A percentile compares a stretch with the other conserved stretches of the same genome.
Evolutionary conservation across 2,113 vertebrate species (phyloP).

Genomic region (Urocitellus parryii): DNA sequence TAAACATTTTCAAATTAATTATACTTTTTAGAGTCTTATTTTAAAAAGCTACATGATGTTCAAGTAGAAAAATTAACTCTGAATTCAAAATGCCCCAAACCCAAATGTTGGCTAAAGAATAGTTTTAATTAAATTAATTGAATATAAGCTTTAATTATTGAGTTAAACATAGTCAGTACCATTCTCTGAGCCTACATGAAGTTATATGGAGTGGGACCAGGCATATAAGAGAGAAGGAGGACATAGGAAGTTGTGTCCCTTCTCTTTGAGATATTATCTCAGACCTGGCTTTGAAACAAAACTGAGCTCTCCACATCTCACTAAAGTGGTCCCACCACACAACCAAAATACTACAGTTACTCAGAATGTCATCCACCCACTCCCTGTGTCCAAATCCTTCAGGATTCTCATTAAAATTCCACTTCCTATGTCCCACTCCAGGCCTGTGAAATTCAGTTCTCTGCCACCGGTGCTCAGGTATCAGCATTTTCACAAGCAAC

Average conservation of each 20-base stretch:
- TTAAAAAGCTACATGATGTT: constrained; percentile 39
- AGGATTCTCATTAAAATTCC: not conserved
- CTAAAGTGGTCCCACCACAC: not conserved
- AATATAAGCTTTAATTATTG: constrained; percentile 9
- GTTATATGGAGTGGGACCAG: not conserved
- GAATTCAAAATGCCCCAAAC: constrained; percentile 54
- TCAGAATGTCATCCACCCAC: not conserved
- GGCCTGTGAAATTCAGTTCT: not conserved
- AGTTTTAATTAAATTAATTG: not conserved
- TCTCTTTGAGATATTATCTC: not conserved
- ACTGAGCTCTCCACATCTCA: not conserved
- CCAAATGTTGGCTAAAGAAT: constrained; percentile 34
- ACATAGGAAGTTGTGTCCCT: not conserved
- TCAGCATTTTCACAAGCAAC: not conserved
- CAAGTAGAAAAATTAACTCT: constrained; percentile 54
- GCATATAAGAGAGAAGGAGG: not conserved
- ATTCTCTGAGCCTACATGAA: constrained; percentile 4
- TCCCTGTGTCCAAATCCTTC: not conserved
- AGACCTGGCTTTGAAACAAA: not conserved
- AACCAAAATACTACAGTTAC: too few relatives aligned
- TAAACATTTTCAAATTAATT: constrained; percentile 62
- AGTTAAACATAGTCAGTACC: not conserved
- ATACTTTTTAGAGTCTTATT: constrained; percentile 17
- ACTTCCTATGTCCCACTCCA: not conserved
- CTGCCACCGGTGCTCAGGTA: not conserved